Conservation (phyloP, 2,797 vertebrate species). For the Hydrolagus colliei region DNA sequence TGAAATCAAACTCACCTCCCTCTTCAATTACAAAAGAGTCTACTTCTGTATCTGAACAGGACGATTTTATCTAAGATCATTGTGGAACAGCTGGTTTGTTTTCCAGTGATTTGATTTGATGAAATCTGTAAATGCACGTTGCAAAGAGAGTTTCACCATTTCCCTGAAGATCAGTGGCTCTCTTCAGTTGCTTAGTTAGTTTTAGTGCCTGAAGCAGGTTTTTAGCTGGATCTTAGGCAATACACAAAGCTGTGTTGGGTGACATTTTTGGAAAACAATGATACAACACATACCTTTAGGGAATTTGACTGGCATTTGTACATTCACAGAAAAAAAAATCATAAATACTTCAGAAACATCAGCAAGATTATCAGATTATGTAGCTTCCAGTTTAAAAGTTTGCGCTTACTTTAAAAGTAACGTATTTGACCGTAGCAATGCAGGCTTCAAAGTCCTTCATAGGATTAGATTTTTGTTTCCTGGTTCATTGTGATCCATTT, state of each 20-base stretch:
- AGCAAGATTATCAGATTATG: background rate
- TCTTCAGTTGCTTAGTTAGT: constrained; percentile 51
- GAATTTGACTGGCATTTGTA: background rate
- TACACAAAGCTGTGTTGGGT: constrained; percentile 31
- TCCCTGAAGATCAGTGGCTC: constrained; percentile 27
- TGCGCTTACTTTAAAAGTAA: constrained; percentile 10
- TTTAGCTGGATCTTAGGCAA: constrained; percentile 45
- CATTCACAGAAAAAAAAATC: constrained; percentile 6
- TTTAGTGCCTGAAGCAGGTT: constrained; percentile 51
- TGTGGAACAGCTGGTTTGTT: constrained; percentile 26
- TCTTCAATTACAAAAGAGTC: background rate
- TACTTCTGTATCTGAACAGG: background rate
- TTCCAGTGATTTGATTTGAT: constrained; percentile 27
- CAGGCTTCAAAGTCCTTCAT: background rate
- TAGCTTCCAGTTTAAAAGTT: background rate
- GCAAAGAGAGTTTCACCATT: constrained; percentile 12
- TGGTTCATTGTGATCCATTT: constrained; percentile 5
- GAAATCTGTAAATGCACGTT: constrained; percentile 20
- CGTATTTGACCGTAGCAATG: background rate
- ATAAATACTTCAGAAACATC: constrained; percentile 17
- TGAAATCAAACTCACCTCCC: background rate
- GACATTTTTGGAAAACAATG: constrained; percentile 56
- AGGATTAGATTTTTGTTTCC: background rate
- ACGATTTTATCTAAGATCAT: constrained; percentile 2
- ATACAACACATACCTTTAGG: constrained; percentile 40